Conservation (phyloP, 1,140 invertebrate species). For the Metopolophium dirhodum region DNA sequence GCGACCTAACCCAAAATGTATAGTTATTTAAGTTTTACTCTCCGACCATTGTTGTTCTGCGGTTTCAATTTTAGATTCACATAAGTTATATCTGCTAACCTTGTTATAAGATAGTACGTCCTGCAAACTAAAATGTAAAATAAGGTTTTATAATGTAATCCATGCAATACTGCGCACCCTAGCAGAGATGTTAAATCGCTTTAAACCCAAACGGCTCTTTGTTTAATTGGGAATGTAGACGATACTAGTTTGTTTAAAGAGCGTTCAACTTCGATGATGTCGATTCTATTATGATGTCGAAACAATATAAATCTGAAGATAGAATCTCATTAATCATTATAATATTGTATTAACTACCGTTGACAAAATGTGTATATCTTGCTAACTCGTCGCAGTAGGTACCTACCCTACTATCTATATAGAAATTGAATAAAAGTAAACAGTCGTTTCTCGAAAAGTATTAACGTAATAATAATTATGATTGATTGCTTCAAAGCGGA, state of each 20-base stretch:
- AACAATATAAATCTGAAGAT: no score
- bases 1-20: neutral
- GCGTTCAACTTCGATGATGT: neutral
- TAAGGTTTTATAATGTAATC: neutral
- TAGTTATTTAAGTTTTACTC: constrained; percentile 1
- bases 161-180: neutral
- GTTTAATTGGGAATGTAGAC: neutral
- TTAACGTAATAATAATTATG: neutral
- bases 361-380: neutral
- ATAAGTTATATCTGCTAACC: neutral
- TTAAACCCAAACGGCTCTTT: neutral
- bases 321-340: neutral
- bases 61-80: neutral
- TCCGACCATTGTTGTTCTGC: neutral
- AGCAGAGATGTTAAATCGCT: neutral
- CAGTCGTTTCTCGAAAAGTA: neutral
- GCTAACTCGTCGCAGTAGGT: neutral
- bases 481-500: neutral
- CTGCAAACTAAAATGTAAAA: neutral
- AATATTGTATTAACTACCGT: neutral
- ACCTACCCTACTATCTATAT: neutral
- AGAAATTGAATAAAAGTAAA: neutral
- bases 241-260: neutral
- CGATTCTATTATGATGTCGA: neutral
- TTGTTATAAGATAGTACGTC: neutral